phyloP scores from a whole-genome alignment of 2,113 vertebrate genomes.

The Chaetura pelagica region DNA sequence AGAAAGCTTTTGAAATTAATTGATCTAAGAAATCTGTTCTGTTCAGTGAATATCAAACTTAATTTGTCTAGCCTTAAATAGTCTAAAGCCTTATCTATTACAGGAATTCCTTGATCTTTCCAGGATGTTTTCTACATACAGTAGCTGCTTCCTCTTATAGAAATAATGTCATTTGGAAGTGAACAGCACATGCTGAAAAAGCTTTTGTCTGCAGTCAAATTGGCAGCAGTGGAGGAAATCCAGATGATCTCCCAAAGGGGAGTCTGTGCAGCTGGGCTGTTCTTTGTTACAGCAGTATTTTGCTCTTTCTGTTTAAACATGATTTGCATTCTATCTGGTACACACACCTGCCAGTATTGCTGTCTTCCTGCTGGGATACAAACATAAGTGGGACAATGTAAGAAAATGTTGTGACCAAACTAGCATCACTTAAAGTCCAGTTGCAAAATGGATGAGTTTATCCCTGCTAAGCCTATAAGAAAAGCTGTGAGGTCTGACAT shows the following conservation, averaged over 20 bases:
- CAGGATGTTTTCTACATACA: constrained; percentile 43
- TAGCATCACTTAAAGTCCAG: not conserved
- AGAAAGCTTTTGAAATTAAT: not conserved
- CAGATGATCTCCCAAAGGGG: constrained; percentile 63
- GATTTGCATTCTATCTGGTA: not conserved
- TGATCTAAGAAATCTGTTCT: not conserved
- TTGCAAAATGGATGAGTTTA: not conserved
- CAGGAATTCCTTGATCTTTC: not conserved
- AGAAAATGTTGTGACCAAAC: not conserved
- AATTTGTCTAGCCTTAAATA: not conserved
- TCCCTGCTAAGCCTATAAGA: fast-evolving
- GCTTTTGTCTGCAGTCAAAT: constrained; percentile 47
- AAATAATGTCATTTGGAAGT: not conserved
- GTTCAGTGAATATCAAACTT: not conserved
- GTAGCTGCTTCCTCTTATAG: constrained; percentile 60
- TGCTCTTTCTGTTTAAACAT: not conserved
- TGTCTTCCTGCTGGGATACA: not conserved
- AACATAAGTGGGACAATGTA: not conserved
- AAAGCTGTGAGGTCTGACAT: not conserved
- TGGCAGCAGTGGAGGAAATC: not conserved
- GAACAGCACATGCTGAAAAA: constrained; percentile 29
- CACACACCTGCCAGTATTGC: not conserved
- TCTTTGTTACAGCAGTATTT: constrained; percentile 20
- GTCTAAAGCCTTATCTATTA: not conserved
- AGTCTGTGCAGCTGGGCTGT: constrained; percentile 19